These are phyloP conservation scores for Berghia stephanieae DNA, from an alignment of 1,140 invertebrate species.

Conservation along the genomic window DNA sequence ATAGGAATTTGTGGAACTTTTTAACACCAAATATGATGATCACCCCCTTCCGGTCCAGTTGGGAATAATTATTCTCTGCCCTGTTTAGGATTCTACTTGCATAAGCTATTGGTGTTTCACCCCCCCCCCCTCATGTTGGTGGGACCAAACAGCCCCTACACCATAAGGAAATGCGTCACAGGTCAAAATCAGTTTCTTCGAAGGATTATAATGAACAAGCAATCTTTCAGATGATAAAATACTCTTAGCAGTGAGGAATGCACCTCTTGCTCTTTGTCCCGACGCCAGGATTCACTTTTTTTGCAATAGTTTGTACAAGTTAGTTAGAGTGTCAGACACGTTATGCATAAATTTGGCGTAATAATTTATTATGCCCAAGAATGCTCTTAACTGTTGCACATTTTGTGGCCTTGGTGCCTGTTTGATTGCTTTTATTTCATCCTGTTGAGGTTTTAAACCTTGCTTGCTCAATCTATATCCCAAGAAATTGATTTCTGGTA, in stretches of 20 bases:
- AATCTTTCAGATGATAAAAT: slow-evolving; percentile 10
- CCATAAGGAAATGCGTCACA: slow-evolving; percentile 68
- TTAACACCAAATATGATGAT: too few species aligned
- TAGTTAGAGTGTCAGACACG: slow-evolving; percentile 21
- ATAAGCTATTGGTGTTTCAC: slow-evolving; percentile 65
- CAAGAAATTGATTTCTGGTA: not conserved
- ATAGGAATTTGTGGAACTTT: too few species aligned
- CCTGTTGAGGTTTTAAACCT: not conserved
- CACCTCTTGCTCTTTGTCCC: not conserved
- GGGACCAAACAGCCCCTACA: slow-evolving; percentile 67
- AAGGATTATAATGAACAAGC: slow-evolving; percentile 25
- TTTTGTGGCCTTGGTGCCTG: slow-evolving; percentile 7
- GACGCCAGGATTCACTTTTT: slow-evolving; percentile 14
- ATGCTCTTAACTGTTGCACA: slow-evolving; percentile 2
- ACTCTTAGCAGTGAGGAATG: not conserved
- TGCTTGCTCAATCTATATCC: too few species aligned
- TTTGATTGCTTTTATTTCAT: slow-evolving; percentile 8
- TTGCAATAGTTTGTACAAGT: slow-evolving; percentile 12
- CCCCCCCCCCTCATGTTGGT: slow-evolving; percentile 56
- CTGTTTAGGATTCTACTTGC: slow-evolving; percentile 62
- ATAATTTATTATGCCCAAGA: slow-evolving; percentile 33
- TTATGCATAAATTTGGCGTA: slow-evolving; percentile 32
- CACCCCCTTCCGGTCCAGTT: too few species aligned
- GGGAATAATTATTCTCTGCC: slow-evolving; percentile 68
- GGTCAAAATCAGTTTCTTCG: slow-evolving; percentile 43